Percentiles rank a stretch among this genome's conserved stretches.
Evolutionary conservation across 2,888 invertebrate species (phyloP).

Genomic region (Ophion slaviceki): DNA sequence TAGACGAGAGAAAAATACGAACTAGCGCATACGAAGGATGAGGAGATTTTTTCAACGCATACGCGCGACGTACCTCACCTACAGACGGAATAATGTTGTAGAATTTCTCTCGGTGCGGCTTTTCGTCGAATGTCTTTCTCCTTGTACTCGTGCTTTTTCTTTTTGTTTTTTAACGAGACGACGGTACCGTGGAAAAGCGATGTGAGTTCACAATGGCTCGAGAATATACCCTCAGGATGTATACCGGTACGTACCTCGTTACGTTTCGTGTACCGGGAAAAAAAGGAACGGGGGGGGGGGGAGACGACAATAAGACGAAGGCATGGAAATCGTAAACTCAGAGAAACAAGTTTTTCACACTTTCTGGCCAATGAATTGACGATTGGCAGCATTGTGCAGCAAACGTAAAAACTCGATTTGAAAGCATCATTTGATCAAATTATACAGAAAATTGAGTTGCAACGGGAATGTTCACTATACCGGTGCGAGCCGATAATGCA

Average conservation of each 20-base stretch:
- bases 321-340: slow-evolving; percentile 39
- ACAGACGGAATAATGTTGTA: slow-evolving; percentile 9
- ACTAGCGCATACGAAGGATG: neutral
- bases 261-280: slow-evolving; percentile 48
- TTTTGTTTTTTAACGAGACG: neutral
- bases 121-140: slow-evolving; percentile 25
- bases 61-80: neutral
- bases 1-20: neutral
- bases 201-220: slow-evolving; percentile 50
- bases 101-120: slow-evolving; percentile 35
- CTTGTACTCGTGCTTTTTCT: slow-evolving; percentile 1
- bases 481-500: too few species aligned
- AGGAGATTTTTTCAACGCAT: slow-evolving; percentile 7
- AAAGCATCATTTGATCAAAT: too few species aligned
- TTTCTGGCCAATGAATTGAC: neutral
- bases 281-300: slow-evolving; percentile 27
- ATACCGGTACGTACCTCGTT: slow-evolving; percentile 51
- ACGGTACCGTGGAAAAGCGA: slow-evolving; percentile 15
- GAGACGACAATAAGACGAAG: slow-evolving; percentile 4
- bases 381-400: neutral
- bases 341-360: slow-evolving; percentile 1
- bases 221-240: slow-evolving; percentile 49
- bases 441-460: too few species aligned
- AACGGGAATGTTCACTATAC: too few species aligned
- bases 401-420: too few species aligned